Evolutionary conservation across 2,113 vertebrate genomes (phyloP).

Genomic region (Leptobrachium ailaonicum): DNA sequence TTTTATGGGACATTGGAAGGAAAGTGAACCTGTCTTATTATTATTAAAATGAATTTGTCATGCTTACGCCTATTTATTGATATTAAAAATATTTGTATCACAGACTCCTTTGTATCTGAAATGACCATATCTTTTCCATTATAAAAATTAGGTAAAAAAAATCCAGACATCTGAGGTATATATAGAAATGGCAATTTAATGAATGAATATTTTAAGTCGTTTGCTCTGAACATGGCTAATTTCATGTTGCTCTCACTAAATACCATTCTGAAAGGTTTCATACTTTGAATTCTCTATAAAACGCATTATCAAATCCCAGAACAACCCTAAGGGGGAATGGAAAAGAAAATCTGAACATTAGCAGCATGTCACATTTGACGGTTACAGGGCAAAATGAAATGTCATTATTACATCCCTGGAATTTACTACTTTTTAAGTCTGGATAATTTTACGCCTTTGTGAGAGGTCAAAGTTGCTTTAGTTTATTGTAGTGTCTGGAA

Average conservation of each 20-base stretch:
- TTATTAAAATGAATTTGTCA: too few relatives aligned
- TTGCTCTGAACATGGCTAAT: neutral
- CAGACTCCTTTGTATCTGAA: too few relatives aligned
- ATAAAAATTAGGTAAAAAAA: too few relatives aligned
- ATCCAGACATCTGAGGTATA: too few relatives aligned
- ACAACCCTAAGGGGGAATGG: neutral
- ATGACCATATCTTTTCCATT: too few relatives aligned
- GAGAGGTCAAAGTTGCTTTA: constrained; percentile 38
- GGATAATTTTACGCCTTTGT: constrained; percentile 19
- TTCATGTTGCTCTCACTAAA: neutral
- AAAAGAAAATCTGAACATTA: neutral
- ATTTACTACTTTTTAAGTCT: constrained; percentile 16
- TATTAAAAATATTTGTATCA: too few relatives aligned
- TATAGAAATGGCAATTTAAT: too few relatives aligned
- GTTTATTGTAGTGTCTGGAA: neutral
- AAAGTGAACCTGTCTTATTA: too few relatives aligned
- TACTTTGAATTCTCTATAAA: constrained; percentile 1
- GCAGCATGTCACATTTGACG: neutral
- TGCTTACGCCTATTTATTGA: too few relatives aligned
- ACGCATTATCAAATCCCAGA: neutral
- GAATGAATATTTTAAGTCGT: too few relatives aligned
- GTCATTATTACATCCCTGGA: constrained; percentile 19
- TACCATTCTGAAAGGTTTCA: neutral
- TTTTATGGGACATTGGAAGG: too few relatives aligned
- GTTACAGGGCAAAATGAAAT: neutral